These are phyloP conservation scores for Galerucella pusilla DNA, from an alignment of 2,888 invertebrate genomes.

Conservation along the genomic window DNA sequence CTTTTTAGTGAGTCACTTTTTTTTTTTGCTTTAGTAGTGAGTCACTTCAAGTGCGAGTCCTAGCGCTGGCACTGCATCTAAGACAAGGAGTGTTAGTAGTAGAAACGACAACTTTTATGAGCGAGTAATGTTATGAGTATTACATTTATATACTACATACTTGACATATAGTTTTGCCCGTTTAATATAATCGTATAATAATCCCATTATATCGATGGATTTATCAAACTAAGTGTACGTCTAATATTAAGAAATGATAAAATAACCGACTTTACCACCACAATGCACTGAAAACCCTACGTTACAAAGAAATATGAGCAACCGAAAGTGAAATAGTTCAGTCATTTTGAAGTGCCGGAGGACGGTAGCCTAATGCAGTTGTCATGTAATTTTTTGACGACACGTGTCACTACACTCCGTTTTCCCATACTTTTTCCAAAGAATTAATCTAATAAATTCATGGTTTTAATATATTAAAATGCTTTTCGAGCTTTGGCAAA, in stretches of 20 bases:
- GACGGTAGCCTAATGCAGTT: constrained; percentile 35
- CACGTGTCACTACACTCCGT: constrained; percentile 35
- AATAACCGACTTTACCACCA: not conserved
- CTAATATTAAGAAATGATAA: not conserved
- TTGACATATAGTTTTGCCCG: too few species aligned
- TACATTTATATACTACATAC: too few species aligned
- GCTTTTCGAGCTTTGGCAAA: constrained; percentile 17
- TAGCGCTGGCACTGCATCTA: too few species aligned
- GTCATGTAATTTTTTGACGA: constrained; percentile 39
- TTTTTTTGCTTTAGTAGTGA: too few species aligned
- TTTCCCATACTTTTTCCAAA: constrained; percentile 33
- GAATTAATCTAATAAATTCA: constrained; percentile 33
- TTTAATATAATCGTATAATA: too few species aligned
- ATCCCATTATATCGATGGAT: not conserved
- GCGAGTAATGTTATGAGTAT: too few species aligned
- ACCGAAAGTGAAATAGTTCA: constrained; percentile 20
- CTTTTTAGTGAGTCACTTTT: too few species aligned
- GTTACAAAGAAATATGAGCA: constrained; percentile 23
- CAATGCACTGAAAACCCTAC: constrained; percentile 5
- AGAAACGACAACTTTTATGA: too few species aligned
- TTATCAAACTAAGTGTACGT: not conserved
- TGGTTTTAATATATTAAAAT: constrained; percentile 34
- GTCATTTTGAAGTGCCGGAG: constrained; percentile 20
- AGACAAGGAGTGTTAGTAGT: too few species aligned
- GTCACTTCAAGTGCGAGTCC: too few species aligned